These are phyloP conservation scores for Sminthurinus aureus DNA, from an alignment of 2,888 invertebrate species.

Conservation along the genomic window DNA sequence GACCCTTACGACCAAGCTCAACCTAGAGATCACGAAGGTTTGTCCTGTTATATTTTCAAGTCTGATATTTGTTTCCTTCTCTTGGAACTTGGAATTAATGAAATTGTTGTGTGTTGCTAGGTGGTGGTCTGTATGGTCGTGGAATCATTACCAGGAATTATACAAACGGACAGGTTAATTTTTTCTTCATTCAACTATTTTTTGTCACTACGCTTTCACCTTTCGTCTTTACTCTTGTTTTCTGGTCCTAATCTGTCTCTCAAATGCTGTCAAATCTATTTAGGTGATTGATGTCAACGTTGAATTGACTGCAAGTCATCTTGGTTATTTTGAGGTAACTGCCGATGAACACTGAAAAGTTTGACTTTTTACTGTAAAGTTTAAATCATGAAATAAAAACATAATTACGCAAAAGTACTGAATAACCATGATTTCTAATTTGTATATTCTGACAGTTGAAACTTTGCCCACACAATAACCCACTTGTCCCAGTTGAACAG, in stretches of 20 bases:
- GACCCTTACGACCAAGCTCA: conserved; percentile 61
- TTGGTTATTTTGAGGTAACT: conserved; percentile 43
- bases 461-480: conserved; percentile 61
- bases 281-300: conserved; percentile 29
- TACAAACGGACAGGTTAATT: not conserved
- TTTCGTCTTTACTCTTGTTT: too few relatives aligned
- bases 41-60: conserved; percentile 59
- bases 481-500: conserved; percentile 58
- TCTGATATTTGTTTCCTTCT: conserved; percentile 52
- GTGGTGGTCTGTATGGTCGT: not conserved
- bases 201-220: too few relatives aligned
- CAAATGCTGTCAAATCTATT: too few relatives aligned
- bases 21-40: conserved; percentile 61
- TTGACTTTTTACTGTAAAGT: not conserved
- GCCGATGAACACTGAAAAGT: too few relatives aligned
- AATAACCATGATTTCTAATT: conserved; percentile 51
- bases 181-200: too few relatives aligned
- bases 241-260: too few relatives aligned
- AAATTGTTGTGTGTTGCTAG: not conserved
- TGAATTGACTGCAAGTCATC: conserved; percentile 53
- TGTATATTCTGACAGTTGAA: conserved; percentile 59
- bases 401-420: too few relatives aligned
- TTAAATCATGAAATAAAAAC: too few relatives aligned
- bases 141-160: not conserved
- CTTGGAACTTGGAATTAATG: not conserved